Base-by-base conservation (phyloP, 2,113 vertebrate genomes). In the Sturnus vulgaris region DNA sequence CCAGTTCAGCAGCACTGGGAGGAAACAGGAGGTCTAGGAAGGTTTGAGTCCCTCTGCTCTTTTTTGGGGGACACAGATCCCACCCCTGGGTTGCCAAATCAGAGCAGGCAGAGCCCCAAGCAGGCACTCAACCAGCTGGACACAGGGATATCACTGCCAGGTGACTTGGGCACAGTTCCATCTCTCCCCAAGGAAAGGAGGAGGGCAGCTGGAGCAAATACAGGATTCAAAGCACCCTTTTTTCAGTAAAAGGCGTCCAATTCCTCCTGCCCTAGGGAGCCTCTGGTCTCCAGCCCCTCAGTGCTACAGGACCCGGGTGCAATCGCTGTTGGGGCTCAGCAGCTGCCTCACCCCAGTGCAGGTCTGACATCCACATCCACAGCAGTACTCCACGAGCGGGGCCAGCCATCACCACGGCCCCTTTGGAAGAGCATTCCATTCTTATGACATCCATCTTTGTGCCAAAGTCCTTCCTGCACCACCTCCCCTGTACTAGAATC, bases 331-430 rank as follows among this genome's bases (percentile, higher is more conserved):
- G 15, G 30, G 44, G 24, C 24, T 65, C 5, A 2, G 77, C 49
- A 42, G 40, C 37, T 16, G 3, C 30, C 60, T 82, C 10, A 1
- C 10, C n/a, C 21, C 25, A 4, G 22, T 25, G 52, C 25, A 40
- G 2, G 0, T 12, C 21, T 9, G 24, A 42, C 56, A 60, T 14
- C 25, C 49, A 31, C 30, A 21, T 13, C 19, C 37, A 35, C 7
- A 5, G 39, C 39, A 60, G 83, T 1, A 9, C 55, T 50, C 25
- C 23, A 15, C 28, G 24, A 66, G 19, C 2, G 1, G 25, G 25
- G 5, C 4, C 46, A 64, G 40, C 28, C 37, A 49, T 24, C 0
- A 0, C 46, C 69, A 69, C 0, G 0, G 42, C 10, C 17, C 5
- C 42, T 49, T n/a, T 37, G 35, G 56, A 55, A 64, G 27, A 49